Evolutionary conservation across 35 echinoderm and acorn worm species (phyloP).

Genomic region (Ptychodera flava): DNA sequence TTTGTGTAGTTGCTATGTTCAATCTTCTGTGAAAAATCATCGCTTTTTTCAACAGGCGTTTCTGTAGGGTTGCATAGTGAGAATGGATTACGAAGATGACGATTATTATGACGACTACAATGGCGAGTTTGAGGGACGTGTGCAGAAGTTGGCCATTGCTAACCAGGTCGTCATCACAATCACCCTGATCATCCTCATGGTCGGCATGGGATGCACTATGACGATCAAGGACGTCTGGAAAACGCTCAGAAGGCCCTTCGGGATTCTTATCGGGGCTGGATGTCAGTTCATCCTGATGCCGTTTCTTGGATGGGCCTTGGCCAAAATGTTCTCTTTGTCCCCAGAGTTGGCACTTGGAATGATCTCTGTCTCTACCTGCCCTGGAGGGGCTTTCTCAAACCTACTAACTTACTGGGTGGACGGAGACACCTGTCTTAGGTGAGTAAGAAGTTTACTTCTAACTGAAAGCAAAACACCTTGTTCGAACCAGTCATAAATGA

Average conservation of each 20-base stretch:
- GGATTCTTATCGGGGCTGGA: slow-evolving; percentile 51
- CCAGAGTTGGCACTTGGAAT: slow-evolving; percentile 54
- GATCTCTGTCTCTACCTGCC: slow-evolving; percentile 46
- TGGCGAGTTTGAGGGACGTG: no score
- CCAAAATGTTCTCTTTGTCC: slow-evolving; percentile 36
- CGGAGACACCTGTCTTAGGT: slow-evolving; percentile 84
- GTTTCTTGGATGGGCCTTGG: slow-evolving; percentile 50
- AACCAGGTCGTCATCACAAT: background rate
- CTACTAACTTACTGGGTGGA: slow-evolving; percentile 66
- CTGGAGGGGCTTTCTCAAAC: slow-evolving; percentile 73
- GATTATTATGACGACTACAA: no score
- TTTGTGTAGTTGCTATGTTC: no score
- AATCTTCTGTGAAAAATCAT: no score
- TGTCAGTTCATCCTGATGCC: slow-evolving; percentile 81
- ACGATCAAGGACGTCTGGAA: slow-evolving; percentile 37
- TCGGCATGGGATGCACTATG: slow-evolving; percentile 62
- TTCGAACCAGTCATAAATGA: no score
- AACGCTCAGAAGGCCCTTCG: slow-evolving; percentile 45
- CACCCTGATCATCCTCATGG: slow-evolving; percentile 31
- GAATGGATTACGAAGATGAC: no score
- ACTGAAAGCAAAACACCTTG: no score
- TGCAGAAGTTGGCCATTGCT: background rate
- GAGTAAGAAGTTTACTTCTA: no score
- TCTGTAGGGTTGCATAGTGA: no score
- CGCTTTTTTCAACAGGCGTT: no score